phyloP scores from a whole-genome alignment of 64 coral and sea anemone genomes.

The Stichodactyla mertensii region DNA sequence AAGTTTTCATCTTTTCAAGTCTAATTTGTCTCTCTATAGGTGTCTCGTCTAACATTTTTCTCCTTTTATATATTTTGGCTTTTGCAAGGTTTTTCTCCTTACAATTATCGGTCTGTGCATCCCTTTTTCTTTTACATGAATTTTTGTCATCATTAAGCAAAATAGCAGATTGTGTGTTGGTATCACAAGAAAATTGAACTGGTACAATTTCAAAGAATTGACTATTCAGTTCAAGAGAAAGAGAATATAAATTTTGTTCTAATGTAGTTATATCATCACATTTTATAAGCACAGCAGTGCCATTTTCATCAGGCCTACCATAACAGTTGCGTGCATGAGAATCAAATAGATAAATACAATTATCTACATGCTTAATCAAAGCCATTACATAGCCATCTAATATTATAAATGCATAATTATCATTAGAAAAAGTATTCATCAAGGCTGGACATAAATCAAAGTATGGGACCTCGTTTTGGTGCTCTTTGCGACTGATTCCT shows the following conservation, averaged over 20 bases:
- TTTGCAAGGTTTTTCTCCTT: conserved; percentile 20
- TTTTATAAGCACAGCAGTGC: too few species aligned
- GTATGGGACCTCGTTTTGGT: conserved; percentile 10
- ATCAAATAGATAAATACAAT: conserved; percentile 44
- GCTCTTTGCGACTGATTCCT: not conserved
- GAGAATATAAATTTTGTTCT: conserved; percentile 33
- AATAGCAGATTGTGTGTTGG: not conserved
- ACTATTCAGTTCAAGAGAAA: conserved; percentile 14
- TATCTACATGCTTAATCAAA: conserved; percentile 31
- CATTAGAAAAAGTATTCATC: too few species aligned
- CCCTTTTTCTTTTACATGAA: not conserved
- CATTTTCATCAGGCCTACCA: too few species aligned
- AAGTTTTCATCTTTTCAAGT: not conserved
- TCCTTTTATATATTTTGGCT: conserved; percentile 24
- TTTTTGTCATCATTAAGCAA: not conserved
- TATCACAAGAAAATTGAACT: conserved; percentile 14
- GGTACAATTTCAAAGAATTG: conserved; percentile 36
- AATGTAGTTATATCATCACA: conserved; percentile 18
- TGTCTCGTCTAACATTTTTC: conserved; percentile 11
- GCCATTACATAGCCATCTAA: conserved; percentile 52
- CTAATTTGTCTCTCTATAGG: not conserved
- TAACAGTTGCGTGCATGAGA: too few species aligned
- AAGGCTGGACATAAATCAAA: conserved; percentile 15
- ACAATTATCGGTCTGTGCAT: not conserved
- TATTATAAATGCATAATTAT: conserved; percentile 26